phyloP scores from a whole-genome alignment of 2,888 invertebrate species.

The Agonopterix heracliana region DNA sequence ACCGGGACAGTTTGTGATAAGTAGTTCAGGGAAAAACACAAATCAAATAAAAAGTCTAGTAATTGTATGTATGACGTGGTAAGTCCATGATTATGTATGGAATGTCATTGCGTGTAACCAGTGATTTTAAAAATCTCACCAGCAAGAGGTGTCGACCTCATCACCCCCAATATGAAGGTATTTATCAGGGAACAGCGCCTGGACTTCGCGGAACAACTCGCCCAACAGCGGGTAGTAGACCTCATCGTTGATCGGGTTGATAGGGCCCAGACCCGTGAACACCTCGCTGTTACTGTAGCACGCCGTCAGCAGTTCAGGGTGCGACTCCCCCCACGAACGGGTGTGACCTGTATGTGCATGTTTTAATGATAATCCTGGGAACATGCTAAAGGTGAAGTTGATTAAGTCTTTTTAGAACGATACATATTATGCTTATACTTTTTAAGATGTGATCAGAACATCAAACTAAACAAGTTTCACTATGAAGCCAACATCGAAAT shows the following conservation, averaged over 20 bases:
- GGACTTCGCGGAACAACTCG: slow-evolving; percentile 79
- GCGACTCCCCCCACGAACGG: slow-evolving; percentile 83
- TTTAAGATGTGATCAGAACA: too few relatives aligned
- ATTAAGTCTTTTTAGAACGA: too few relatives aligned
- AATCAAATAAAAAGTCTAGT: too few relatives aligned
- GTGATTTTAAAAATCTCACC: slow-evolving; percentile 57
- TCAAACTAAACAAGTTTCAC: too few relatives aligned
- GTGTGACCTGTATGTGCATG: slow-evolving; percentile 68
- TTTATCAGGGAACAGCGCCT: slow-evolving; percentile 79
- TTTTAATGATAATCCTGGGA: too few relatives aligned
- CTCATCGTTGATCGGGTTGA: slow-evolving; percentile 78
- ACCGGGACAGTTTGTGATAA: background rate
- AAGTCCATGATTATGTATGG: too few relatives aligned
- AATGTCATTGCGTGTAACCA: too few relatives aligned
- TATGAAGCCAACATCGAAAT: too few relatives aligned
- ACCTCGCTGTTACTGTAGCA: slow-evolving; percentile 62
- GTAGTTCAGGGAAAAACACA: too few relatives aligned
- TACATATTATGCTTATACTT: too few relatives aligned
- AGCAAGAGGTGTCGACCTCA: slow-evolving; percentile 86
- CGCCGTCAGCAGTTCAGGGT: slow-evolving; percentile 80
- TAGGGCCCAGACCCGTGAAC: slow-evolving; percentile 70
- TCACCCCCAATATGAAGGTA: slow-evolving; percentile 91
- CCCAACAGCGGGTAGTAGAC: slow-evolving; percentile 71
- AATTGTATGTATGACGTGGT: too few relatives aligned
- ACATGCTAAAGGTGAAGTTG: too few relatives aligned